These are phyloP conservation scores for Tangara arthus DNA, from an alignment of 2,797 vertebrate species.

Conservation along the genomic window DNA sequence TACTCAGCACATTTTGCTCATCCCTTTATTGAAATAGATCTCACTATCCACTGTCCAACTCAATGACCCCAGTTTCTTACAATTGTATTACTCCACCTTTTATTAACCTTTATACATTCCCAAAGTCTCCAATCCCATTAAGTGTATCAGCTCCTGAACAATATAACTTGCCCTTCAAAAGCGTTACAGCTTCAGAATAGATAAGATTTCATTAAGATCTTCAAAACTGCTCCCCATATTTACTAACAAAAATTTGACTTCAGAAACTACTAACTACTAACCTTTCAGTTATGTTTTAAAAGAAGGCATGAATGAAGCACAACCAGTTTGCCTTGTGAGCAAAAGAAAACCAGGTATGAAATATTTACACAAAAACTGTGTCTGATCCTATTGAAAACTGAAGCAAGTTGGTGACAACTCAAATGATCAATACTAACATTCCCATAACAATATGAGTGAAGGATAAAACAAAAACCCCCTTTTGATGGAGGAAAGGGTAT, in stretches of 20 bases:
- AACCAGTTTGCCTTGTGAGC: neutral
- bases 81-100: neutral
- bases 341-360: neutral
- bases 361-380: neutral
- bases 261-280: neutral
- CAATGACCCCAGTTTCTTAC: neutral
- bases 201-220: neutral
- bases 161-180: neutral
- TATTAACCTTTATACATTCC: neutral
- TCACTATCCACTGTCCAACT: neutral
- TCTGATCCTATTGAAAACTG: neutral
- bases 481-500: neutral
- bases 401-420: accelerated
- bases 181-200: neutral
- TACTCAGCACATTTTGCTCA: neutral
- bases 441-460: neutral
- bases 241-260: neutral
- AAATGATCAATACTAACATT: neutral
- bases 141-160: neutral
- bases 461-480: neutral
- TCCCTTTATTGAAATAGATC: neutral
- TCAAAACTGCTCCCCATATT: neutral
- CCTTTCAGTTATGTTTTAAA: neutral
- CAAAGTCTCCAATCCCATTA: neutral
- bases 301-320: neutral